phyloP scores from a whole-genome alignment of 2,888 invertebrate genomes.

The Endotricha flammealis region DNA sequence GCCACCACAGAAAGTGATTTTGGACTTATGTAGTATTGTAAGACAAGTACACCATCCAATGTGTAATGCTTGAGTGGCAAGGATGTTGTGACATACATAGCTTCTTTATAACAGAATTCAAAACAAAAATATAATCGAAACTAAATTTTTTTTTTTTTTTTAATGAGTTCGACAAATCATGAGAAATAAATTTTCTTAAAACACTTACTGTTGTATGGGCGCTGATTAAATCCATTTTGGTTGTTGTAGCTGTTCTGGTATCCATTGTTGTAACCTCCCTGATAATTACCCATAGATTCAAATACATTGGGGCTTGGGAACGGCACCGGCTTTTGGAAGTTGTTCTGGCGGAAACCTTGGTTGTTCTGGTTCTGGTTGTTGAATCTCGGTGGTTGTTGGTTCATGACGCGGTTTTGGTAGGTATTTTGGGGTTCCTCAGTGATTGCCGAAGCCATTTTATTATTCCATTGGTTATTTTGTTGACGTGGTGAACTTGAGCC shows the following conservation, averaged over 20 bases:
- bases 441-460: constrained; percentile 60
- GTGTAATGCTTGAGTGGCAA: too few relatives aligned
- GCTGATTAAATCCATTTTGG: constrained; percentile 68
- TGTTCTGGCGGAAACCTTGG: constrained; percentile 64
- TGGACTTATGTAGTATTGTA: too few relatives aligned
- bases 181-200: constrained; percentile 3
- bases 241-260: constrained; percentile 73
- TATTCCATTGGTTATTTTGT: constrained; percentile 73
- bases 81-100: too few relatives aligned
- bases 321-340: constrained; percentile 73
- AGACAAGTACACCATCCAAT: too few relatives aligned
- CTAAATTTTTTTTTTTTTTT: too few relatives aligned
- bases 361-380: constrained; percentile 64
- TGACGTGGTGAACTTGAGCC: constrained; percentile 72
- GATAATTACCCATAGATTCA: constrained; percentile 77
- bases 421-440: constrained; percentile 49
- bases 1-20: too few relatives aligned
- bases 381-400: constrained; percentile 72
- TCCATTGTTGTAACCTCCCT: constrained; percentile 71
- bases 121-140: too few relatives aligned
- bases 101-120: too few relatives aligned
- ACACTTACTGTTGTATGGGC: constrained; percentile 62
- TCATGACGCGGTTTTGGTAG: constrained; percentile 55
- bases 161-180: too few relatives aligned
- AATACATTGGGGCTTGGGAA: constrained; percentile 79